phyloP scores from a whole-genome alignment of 2,113 vertebrate species.

The Brachyhypopomus gauderio region DNA sequence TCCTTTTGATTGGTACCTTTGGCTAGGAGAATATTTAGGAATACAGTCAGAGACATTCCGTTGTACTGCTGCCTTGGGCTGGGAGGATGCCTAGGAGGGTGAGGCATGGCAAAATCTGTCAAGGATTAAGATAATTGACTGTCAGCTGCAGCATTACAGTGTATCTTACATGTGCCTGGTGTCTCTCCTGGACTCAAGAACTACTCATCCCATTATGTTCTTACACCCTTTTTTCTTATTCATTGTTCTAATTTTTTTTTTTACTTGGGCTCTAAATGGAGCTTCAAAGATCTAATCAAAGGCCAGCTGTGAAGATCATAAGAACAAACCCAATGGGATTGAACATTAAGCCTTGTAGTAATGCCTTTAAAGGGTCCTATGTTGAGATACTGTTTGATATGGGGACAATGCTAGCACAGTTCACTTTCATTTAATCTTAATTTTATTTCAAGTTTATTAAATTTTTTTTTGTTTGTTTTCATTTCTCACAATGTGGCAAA shows the following conservation, averaged over 20 bases:
- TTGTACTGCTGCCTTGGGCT: background rate
- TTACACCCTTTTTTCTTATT: slow-evolving; percentile 21
- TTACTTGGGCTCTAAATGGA: slow-evolving; percentile 23
- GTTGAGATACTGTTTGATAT: slow-evolving; percentile 10
- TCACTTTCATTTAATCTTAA: slow-evolving; percentile 29
- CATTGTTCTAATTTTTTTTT: slow-evolving; percentile 39
- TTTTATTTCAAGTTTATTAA: slow-evolving; percentile 15
- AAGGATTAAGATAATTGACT: background rate
- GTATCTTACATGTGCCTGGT: background rate
- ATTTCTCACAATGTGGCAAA: slow-evolving; percentile 15
- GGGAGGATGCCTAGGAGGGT: background rate
- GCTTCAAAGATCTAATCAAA: slow-evolving; percentile 26
- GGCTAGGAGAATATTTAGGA: background rate
- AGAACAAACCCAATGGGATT: slow-evolving; percentile 30
- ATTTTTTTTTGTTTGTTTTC: slow-evolving; percentile 2
- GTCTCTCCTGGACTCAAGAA: background rate
- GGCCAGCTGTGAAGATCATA: slow-evolving; percentile 28
- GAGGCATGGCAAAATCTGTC: background rate
- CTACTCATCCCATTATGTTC: background rate
- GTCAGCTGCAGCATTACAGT: background rate
- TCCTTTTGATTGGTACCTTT: slow-evolving; percentile 16
- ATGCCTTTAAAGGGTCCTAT: background rate
- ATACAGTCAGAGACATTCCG: slow-evolving; percentile 3
- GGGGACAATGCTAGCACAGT: background rate
- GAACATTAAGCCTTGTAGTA: background rate